These are phyloP conservation scores for Microplitis demolitor DNA, from an alignment of 1,140 invertebrate genomes.

Conservation along the genomic window DNA sequence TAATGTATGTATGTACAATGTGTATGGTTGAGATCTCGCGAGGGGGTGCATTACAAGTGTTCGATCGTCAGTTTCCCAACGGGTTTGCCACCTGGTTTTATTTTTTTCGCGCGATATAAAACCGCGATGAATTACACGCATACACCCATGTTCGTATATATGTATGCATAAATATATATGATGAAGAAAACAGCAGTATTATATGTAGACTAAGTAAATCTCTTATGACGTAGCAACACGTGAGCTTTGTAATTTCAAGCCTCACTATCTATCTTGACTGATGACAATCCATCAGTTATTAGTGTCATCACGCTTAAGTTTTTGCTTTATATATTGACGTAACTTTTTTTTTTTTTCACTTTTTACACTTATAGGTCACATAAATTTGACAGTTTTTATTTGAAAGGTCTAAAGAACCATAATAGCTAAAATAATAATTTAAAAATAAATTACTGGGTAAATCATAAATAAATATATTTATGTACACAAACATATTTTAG, in stretches of 20 bases:
- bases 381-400: too few relatives aligned
- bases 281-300: slow-evolving; percentile 1
- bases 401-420: too few relatives aligned
- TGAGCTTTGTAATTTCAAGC: slow-evolving; percentile 10
- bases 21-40: too few relatives aligned
- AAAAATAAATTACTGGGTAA: too few relatives aligned
- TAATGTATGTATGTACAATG: not conserved
- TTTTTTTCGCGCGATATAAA: not conserved
- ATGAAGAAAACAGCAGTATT: not conserved
- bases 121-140: not conserved
- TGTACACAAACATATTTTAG: too few relatives aligned
- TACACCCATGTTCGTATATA: too few relatives aligned
- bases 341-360: not conserved
- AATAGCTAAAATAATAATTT: too few relatives aligned
- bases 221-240: not conserved
- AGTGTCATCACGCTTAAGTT: not conserved
- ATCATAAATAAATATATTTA: too few relatives aligned
- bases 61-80: slow-evolving; percentile 13
- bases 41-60: slow-evolving; percentile 26
- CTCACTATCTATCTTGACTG: not conserved
- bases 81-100: not conserved
- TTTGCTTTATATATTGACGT: not conserved
- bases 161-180: not conserved
- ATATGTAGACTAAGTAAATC: not conserved
- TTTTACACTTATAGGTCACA: not conserved